These are phyloP conservation scores for Tragulus kanchil DNA, from an alignment of 2,113 vertebrate species.

Conservation along the genomic window DNA sequence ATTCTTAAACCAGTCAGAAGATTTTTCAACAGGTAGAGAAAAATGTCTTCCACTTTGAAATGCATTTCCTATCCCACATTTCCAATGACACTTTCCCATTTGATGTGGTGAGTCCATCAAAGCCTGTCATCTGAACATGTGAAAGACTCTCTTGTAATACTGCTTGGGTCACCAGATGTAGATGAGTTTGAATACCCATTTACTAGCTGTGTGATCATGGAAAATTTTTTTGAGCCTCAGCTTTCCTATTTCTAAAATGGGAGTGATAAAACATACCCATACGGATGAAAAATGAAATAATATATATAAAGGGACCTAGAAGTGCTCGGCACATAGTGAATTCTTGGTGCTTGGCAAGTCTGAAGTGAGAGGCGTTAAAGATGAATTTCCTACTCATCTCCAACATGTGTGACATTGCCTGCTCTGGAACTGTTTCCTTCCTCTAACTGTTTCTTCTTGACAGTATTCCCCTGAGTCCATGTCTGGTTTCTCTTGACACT, in stretches of 20 bases:
- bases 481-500: background rate
- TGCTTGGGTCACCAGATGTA: background rate
- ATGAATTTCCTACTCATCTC: background rate
- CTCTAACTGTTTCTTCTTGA: no score
- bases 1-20: background rate
- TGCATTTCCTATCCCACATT: background rate
- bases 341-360: background rate
- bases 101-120: background rate
- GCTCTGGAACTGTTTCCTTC: conserved; percentile 29
- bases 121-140: background rate
- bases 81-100: background rate
- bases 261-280: background rate
- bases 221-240: background rate
- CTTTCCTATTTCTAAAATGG: background rate
- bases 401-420: background rate
- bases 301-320: background rate
- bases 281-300: background rate
- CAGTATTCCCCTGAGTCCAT: no score
- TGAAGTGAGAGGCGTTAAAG: background rate
- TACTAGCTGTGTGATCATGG: background rate
- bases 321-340: background rate
- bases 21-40: background rate
- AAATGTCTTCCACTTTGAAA: background rate
- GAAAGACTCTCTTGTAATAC: background rate
- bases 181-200: background rate